Evolutionary conservation across 1,140 invertebrate genomes (phyloP).

Genomic region (Drosophila micromelanica): DNA sequence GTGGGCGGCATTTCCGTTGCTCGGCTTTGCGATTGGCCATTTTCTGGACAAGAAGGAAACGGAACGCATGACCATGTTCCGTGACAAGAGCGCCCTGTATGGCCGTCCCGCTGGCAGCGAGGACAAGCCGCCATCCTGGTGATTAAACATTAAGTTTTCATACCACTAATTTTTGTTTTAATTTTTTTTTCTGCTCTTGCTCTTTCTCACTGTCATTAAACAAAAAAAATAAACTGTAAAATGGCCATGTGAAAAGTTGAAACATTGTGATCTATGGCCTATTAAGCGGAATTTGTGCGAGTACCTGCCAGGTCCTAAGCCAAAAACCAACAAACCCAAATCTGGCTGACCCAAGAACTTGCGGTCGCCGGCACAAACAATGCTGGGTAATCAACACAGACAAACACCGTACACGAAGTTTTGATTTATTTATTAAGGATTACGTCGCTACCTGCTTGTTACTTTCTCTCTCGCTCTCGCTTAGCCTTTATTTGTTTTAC

Average conservation of each 20-base stretch:
- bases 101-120: conserved; percentile 87
- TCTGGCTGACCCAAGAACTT: conserved; percentile 25
- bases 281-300: conserved; percentile 23
- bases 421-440: conserved; percentile 77
- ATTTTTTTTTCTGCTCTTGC: conserved; percentile 8
- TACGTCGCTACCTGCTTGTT: conserved; percentile 34
- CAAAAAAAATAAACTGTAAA: conserved; percentile 70
- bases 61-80: conserved; percentile 88
- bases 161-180: conserved; percentile 34
- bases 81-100: conserved; percentile 91
- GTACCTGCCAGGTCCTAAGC: conserved; percentile 3
- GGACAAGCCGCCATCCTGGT: conserved; percentile 89
- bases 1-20: conserved; percentile 85
- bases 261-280: conserved; percentile 14
- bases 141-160: conserved; percentile 45
- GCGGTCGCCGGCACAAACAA: conserved; percentile 46
- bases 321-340: conserved; percentile 15
- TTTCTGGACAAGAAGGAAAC: conserved; percentile 89
- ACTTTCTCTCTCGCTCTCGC: neutral
- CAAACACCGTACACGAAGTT: conserved; percentile 9
- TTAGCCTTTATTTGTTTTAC: conserved; percentile 62
- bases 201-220: conserved; percentile 43
- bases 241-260: conserved; percentile 56
- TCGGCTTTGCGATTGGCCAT: conserved; percentile 86
- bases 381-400: conserved; percentile 4